Evolutionary conservation across 2,888 invertebrate genomes (phyloP), one percentile per base, ranked within the genome.

Genomic region (Rambutsinella grinnellia): DNA sequence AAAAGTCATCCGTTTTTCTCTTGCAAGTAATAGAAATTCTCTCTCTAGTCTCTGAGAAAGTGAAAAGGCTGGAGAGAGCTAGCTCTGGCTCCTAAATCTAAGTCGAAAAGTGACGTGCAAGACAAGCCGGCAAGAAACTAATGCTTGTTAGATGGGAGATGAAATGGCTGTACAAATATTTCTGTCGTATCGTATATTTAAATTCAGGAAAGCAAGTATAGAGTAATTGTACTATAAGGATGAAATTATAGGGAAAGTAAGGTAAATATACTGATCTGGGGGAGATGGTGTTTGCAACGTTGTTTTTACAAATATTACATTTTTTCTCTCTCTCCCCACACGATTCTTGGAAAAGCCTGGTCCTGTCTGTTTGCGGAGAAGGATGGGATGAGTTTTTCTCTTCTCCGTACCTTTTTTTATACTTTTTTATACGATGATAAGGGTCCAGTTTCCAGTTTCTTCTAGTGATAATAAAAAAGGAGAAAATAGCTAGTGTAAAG

Each of bases 121-220:
- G 69, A 21, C 63, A 53, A 75, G 61, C 66, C 74, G 66, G 71
- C 54, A 65, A 67, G n/a, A n/a, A n/a, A n/a, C n/a, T 74, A 74
- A 74, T 74, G 74, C 74, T 74, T 67, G 74, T 74, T 62, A 66
- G 68, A 75, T 75, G 75, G 68, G 57, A 68, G 68, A 75, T 75
- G 75, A 75, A 75, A 75, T 75, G 75, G 68, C 58, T 68, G 75
- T 75, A 75, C 75, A 68, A 75, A 75, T 75, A 75, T 68, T 75
- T 68, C 75, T 75, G 75, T 75, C 75, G 75, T 75, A 75, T 75
- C 75, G 75, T 75, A 75, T 75, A 75, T 75, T 75, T 75, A 75
- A 75, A 75, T 75, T 67, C 75, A 75, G 68, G 67, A 75, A 51
- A 56, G 61, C 57, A 62, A 36, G 57, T 66, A 47, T 36, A 19